A percentile compares a stretch with the other conserved stretches of the same genome.
These are phyloP conservation scores for Diaprepes abbreviatus DNA, from an alignment of 2,888 invertebrate genomes.

Conservation along the genomic window DNA sequence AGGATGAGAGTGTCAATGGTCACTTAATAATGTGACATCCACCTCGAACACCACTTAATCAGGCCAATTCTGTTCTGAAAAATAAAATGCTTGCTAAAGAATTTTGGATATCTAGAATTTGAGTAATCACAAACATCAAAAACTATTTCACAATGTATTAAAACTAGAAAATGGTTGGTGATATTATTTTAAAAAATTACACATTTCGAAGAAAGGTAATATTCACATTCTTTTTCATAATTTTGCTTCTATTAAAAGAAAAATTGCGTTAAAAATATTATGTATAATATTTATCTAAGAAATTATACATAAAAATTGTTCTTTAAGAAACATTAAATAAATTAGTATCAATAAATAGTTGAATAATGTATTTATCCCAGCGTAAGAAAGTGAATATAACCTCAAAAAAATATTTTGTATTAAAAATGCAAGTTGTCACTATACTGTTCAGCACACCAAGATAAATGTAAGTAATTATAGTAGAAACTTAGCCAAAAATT, in stretches of 20 bases:
- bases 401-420: slow-evolving; percentile 42
- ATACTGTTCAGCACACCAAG: slow-evolving; percentile 54
- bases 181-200: slow-evolving; percentile 23
- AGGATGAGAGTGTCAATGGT: too few species aligned
- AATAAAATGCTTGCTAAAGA: too few species aligned
- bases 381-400: slow-evolving; percentile 9
- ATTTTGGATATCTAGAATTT: too few species aligned
- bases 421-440: slow-evolving; percentile 37
- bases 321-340: neutral
- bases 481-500: slow-evolving; percentile 54
- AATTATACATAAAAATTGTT: neutral
- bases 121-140: too few species aligned
- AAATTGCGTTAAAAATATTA: neutral
- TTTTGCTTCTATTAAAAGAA: neutral
- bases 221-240: slow-evolving; percentile 7
- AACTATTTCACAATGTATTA: too few species aligned
- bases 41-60: too few species aligned
- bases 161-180: slow-evolving; percentile 24
- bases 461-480: slow-evolving; percentile 52
- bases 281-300: neutral
- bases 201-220: neutral
- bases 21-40: too few species aligned
- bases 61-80: too few species aligned
- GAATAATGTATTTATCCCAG: neutral
- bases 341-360: neutral